A percentile compares a stretch with the other conserved stretches of the same genome.
phyloP scores from a whole-genome alignment of 2,888 invertebrate genomes.

The Sarcophaga subvicina region DNA sequence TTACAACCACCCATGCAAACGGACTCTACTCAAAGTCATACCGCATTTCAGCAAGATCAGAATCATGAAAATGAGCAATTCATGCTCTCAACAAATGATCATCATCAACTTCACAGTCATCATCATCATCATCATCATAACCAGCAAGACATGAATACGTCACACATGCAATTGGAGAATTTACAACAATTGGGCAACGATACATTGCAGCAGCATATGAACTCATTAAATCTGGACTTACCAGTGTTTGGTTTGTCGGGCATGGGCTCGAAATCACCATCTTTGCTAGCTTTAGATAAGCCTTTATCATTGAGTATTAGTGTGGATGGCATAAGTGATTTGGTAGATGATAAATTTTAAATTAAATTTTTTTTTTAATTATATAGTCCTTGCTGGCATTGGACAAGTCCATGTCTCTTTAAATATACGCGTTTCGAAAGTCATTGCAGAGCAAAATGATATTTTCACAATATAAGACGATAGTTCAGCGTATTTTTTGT shows the following conservation, averaged over 20 bases:
- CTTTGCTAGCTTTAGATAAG: slow-evolving; percentile 80
- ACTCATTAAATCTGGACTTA: slow-evolving; percentile 74
- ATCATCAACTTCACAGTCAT: slow-evolving; percentile 61
- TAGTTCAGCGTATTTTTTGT: too few species aligned
- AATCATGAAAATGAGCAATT: slow-evolving; percentile 45
- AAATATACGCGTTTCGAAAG: too few species aligned
- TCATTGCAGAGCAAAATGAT: too few species aligned
- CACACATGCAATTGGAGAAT: slow-evolving; percentile 59
- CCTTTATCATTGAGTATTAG: slow-evolving; percentile 78
- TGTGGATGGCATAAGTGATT: slow-evolving; percentile 79
- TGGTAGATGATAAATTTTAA: slow-evolving; percentile 77
- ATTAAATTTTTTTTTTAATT: neutral
- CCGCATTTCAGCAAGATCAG: slow-evolving; percentile 42
- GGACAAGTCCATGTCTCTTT: neutral
- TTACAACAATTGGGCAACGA: slow-evolving; percentile 67
- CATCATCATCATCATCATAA: slow-evolving; percentile 50
- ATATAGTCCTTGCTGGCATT: neutral
- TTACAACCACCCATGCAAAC: slow-evolving; percentile 58
- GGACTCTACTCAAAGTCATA: slow-evolving; percentile 32
- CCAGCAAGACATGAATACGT: slow-evolving; percentile 37
- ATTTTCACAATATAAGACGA: too few species aligned
- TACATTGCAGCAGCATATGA: slow-evolving; percentile 64
- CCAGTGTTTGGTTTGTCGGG: slow-evolving; percentile 73
- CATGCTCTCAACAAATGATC: slow-evolving; percentile 48
- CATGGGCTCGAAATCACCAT: slow-evolving; percentile 76